Evolutionary conservation across 2,888 invertebrate genomes (phyloP), one percentile per base, ranked within the genome.

Genomic region (Synergus itoensis): DNA sequence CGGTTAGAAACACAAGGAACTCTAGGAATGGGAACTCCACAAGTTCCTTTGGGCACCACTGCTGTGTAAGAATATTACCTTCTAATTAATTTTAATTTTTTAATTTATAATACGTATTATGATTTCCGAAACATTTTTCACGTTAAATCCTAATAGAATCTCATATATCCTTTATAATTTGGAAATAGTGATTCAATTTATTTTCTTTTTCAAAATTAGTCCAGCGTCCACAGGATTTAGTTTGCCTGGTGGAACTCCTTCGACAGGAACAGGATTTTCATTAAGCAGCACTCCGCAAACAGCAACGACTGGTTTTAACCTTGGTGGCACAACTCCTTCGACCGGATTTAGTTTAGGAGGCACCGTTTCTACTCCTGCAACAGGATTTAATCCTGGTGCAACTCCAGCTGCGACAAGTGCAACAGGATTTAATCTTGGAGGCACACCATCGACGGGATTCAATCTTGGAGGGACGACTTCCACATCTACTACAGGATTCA

Each of bases 41-140:
- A 89, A 76, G 86, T 87, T 40, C 84, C 88, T 21, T 83, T 91
- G 36, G 89, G 88, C 36, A 87, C 88, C 28, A 84, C 86, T 18
- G 90, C 89, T n/a, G 89, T 88, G 89, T 90, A 84, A 85, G 81
- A 63, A 67, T 18, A 82, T n/a, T 73, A 8, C 16, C 14, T n/a
- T 53, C 41, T 12, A 18, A 28, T 64, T 48, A 2, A 48, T 48
- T 60, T 11, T 21, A 60, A 0, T 9, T n/a, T 57, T 57, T 3
- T 7, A 18, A 60, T 45, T 45, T 45, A 36, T 36, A 36, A 36
- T 36, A 36, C 5, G 36, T 36, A 36, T 5, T 36, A 36, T 5
- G 36, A 36, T 36, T 36, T 36, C 36, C 5, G 5, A 36, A 36
- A 36, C 5, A 36, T 62, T 57, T 57, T 18, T 60, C 60, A 60